Base-by-base conservation (phyloP, 92 coral and sea anemone genomes). In the Muricea muricata region DNA sequence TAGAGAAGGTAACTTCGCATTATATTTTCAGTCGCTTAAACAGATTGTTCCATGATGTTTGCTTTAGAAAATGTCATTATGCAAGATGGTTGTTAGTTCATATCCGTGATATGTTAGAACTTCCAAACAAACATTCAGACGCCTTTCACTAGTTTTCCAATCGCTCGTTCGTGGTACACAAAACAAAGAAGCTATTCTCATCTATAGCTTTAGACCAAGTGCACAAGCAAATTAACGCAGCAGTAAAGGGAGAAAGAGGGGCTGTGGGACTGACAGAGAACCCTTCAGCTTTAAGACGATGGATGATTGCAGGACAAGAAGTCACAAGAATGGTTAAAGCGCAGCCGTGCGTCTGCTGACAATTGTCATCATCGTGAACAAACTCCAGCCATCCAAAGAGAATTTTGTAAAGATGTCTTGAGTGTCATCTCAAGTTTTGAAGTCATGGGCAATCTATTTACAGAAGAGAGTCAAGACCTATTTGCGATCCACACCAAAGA, bases 271-370 rank as follows among this genome's bases (percentile, higher is more conserved):
- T 89, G 40, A 91, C 94, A 0, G 92, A 88, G 37, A 91, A 78
- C 73, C 92, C 94, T 3, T 75, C 78, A 35, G 91, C 94, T 2
- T 77, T 91, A 6, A 34, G 87, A 75, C 81, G 86, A 85, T 91
- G 94, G 94, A 85, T 91, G 92, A 82, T 85, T 8, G 89, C 88
- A 40, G 94, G 88, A 25, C 90, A 82, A 34, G 94, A 91, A 52
- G 24, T 76, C 2, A 33, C 89, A 60, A n/a, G 92, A 83, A 91
- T 86, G 90, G 80, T 89, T 42, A 61, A 82, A 91, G 72, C 14
- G 50, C 50, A 77, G 39, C 35, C 52, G 32, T 42, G 35, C 72
- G 54, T 41, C 72, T 34, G 46, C 78, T 14, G 79, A 25, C 6
- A 66, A 8, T 4, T 18, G 14, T 28, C 76, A 67, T 41, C 89